Percentiles rank a stretch among this genome's conserved stretches.
Conservation (phyloP, 2,113 vertebrate species). For the Dermatemys mawii region DNA sequence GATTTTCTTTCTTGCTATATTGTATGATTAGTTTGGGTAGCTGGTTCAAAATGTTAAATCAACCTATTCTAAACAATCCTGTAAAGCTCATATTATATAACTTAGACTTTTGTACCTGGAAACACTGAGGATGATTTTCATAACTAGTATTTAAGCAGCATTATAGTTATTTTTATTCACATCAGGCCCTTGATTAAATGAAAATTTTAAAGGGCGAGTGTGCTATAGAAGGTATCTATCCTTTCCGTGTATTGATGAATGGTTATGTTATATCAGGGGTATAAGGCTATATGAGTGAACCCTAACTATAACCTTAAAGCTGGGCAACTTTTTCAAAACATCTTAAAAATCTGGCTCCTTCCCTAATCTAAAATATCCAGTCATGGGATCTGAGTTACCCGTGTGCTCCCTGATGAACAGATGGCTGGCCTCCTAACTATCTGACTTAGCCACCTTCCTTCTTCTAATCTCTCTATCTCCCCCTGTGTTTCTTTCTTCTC, state of each 20-base stretch:
- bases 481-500: not conserved
- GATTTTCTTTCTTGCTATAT: not conserved
- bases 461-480: not conserved
- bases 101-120: not conserved
- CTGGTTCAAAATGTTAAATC: not conserved
- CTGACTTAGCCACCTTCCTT: not conserved
- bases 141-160: not conserved
- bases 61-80: not conserved
- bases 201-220: not conserved
- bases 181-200: not conserved
- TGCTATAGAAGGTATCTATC: not conserved
- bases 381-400: not conserved
- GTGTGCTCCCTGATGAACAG: not conserved
- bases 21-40: not conserved
- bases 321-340: not conserved
- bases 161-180: not conserved
- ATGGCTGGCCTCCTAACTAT: not conserved
- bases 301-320: not conserved
- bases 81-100: not conserved
- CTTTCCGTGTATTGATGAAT: not conserved
- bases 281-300: not conserved
- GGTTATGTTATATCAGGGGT: not conserved
- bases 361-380: not conserved
- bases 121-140: not conserved
- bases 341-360: not conserved